phyloP scores from a whole-genome alignment of 2,113 vertebrate genomes.

The Capreolus pygargus region DNA sequence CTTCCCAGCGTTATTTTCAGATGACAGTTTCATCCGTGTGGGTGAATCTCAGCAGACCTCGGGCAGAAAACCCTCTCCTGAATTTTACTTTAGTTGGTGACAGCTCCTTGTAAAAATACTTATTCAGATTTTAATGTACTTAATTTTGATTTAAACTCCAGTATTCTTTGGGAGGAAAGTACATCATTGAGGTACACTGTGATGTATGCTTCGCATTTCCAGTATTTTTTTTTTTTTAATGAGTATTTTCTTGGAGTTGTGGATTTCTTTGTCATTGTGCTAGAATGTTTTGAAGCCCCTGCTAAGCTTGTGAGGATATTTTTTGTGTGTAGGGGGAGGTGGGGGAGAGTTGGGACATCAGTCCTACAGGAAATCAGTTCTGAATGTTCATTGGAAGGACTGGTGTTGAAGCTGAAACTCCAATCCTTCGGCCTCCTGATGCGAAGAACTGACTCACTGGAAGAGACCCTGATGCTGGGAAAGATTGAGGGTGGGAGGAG shows the following conservation, averaged over 20 bases:
- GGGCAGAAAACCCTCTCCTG: too few relatives aligned
- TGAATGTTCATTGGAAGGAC: not conserved
- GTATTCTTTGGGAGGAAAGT: not conserved
- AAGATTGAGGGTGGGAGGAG: not conserved
- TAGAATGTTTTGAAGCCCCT: not conserved
- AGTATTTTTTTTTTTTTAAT: too few relatives aligned
- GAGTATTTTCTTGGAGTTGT: not conserved
- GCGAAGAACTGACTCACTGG: accelerated
- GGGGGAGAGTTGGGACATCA: accelerated
- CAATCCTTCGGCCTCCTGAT: not conserved
- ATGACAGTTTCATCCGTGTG: not conserved
- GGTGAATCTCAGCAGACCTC: not conserved
- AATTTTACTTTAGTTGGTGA: not conserved
- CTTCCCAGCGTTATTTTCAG: not conserved
- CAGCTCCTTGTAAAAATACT: not conserved
- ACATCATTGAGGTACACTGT: not conserved
- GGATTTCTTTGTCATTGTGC: not conserved
- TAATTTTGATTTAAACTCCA: not conserved
- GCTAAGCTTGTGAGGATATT: not conserved
- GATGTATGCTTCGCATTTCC: not conserved
- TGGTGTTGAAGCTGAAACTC: not conserved
- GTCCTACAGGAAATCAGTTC: accelerated
- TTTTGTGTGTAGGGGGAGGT: not conserved
- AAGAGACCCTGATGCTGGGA: not conserved
- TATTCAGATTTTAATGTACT: not conserved